Percentiles rank a stretch among this genome's conserved stretches.
These are phyloP conservation scores for Diplazon laetatorius DNA, from an alignment of 2,888 invertebrate species.

Conservation along the genomic window DNA sequence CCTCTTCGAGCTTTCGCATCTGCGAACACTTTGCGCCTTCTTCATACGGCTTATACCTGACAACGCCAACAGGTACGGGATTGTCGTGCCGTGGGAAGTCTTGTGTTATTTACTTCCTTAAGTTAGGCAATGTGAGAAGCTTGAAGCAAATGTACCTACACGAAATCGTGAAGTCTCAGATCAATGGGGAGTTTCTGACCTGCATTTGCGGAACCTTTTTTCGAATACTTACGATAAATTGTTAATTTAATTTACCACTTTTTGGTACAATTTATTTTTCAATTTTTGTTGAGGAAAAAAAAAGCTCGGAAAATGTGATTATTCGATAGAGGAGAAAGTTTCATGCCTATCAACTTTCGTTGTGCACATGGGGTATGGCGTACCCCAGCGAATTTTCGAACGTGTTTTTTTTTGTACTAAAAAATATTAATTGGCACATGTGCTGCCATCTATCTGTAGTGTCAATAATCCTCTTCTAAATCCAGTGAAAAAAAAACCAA, in stretches of 20 bases:
- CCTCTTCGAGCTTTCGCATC: not conserved
- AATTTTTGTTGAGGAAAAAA: too few species aligned
- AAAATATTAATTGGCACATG: too few species aligned
- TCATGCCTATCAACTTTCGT: too few species aligned
- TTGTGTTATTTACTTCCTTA: conserved; percentile 18
- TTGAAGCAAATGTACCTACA: not conserved
- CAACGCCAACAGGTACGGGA: conserved; percentile 16
- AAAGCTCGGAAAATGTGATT: too few species aligned
- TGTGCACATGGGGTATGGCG: too few species aligned
- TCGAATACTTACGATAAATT: not conserved
- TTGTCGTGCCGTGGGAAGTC: not conserved
- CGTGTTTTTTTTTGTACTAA: too few species aligned
- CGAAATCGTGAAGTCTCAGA: not conserved
- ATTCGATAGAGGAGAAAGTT: too few species aligned
- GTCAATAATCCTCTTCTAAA: too few species aligned
- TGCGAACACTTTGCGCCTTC: not conserved
- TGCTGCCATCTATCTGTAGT: too few species aligned
- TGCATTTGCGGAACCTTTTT: not conserved
- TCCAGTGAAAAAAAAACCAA: too few species aligned
- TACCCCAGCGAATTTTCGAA: too few species aligned
- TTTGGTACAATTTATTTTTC: too few species aligned
- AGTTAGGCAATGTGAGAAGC: conserved; percentile 13
- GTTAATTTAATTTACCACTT: not conserved
- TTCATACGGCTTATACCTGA: not conserved
- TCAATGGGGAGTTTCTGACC: not conserved